A percentile compares a stretch with the other conserved stretches of the same genome.
These are phyloP conservation scores for Lepus europaeus DNA, from an alignment of 2,113 vertebrate genomes.

Conservation along the genomic window DNA sequence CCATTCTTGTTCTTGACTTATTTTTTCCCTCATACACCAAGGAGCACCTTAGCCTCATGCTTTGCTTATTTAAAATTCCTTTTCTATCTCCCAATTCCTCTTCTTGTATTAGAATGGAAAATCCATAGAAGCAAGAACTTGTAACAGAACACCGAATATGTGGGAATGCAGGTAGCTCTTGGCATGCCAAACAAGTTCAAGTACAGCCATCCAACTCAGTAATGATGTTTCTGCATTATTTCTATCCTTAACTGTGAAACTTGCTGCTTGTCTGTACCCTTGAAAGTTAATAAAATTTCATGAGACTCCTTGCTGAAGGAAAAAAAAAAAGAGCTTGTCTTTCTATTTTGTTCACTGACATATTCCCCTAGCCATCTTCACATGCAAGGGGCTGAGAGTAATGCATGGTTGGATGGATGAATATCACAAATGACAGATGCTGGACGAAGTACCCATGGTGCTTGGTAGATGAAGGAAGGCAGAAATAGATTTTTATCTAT, in stretches of 20 bases:
- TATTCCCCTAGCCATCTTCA: neutral
- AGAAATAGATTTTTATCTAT: neutral
- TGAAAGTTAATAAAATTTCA: too few relatives aligned
- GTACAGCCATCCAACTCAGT: slow-evolving; percentile 48
- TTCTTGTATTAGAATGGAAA: neutral
- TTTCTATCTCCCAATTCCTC: neutral
- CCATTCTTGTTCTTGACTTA: neutral
- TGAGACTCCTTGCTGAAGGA: too few relatives aligned
- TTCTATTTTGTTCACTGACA: neutral
- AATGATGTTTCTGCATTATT: slow-evolving; percentile 45
- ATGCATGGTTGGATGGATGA: neutral
- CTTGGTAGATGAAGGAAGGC: neutral
- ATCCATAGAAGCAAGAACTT: neutral
- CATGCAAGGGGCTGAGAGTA: neutral
- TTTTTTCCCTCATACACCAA: neutral
- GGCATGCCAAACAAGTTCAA: slow-evolving; percentile 42
- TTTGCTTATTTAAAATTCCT: neutral
- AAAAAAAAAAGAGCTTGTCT: neutral
- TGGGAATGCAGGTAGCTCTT: slow-evolving; percentile 34
- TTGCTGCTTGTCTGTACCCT: too few relatives aligned
- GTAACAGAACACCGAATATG: slow-evolving; percentile 11
- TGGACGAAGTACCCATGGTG: neutral
- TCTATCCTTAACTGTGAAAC: slow-evolving; percentile 38
- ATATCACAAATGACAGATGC: neutral
- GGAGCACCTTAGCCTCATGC: neutral